A percentile compares a stretch with the other conserved stretches of the same genome.
Evolutionary conservation across 2,888 invertebrate species (phyloP).

Genomic region (Coronaproctus castanopsis): DNA sequence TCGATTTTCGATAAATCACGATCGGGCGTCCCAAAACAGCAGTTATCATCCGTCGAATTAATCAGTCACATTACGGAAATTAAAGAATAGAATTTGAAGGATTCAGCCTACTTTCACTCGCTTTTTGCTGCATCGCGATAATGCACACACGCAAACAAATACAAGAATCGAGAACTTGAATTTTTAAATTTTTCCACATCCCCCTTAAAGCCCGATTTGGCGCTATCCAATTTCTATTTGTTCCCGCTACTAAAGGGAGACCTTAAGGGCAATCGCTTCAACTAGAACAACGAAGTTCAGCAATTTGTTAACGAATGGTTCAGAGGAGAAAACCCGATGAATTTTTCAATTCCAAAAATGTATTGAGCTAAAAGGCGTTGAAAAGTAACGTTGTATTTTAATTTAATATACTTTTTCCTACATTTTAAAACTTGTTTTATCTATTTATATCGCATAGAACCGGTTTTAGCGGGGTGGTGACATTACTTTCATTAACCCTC

Average conservation of each 20-base stretch:
- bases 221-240: background rate
- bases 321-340: background rate
- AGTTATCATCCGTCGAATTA: slow-evolving; percentile 3
- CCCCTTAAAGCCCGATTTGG: background rate
- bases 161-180: background rate
- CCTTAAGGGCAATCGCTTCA: background rate
- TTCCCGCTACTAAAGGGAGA: background rate
- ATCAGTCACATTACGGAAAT: slow-evolving; percentile 9
- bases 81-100: slow-evolving; percentile 13
- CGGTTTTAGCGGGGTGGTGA: background rate
- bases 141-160: slow-evolving; percentile 14
- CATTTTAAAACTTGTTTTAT: background rate
- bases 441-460: background rate
- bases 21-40: background rate
- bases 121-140: slow-evolving; percentile 16
- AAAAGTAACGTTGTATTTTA: background rate
- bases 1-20: background rate
- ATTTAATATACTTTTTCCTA: background rate
- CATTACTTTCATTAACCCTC: background rate
- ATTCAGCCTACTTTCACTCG: slow-evolving; percentile 15
- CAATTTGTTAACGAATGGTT: background rate
- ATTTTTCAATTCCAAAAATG: background rate
- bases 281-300: background rate
- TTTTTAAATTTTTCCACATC: background rate
- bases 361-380: background rate